These are phyloP conservation scores for Palythoa caribaeorum DNA, from an alignment of 92 coral and sea anemone genomes.

Conservation along the genomic window DNA sequence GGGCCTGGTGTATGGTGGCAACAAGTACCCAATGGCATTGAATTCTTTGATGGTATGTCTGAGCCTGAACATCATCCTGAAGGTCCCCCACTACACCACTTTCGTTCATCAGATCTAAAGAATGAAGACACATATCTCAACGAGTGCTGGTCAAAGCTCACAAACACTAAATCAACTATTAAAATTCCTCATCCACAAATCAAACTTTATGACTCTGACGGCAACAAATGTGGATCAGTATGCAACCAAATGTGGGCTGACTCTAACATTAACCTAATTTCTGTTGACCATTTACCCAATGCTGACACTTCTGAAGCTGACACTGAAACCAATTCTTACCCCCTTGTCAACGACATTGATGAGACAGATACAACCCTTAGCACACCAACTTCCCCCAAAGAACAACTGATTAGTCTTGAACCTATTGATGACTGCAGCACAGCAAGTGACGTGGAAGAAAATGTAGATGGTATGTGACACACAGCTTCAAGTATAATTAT, in stretches of 20 bases:
- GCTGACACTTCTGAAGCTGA: constrained; percentile 24
- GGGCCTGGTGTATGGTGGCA: constrained; percentile 58
- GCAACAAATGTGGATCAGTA: constrained; percentile 3
- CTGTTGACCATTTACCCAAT: neutral
- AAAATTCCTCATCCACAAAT: constrained; percentile 37
- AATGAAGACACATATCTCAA: constrained; percentile 40
- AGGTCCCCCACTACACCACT: constrained; percentile 55
- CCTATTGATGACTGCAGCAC: neutral
- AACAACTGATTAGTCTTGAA: constrained; percentile 15
- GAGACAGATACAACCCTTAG: neutral
- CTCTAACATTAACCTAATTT: neutral
- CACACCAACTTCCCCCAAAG: neutral
- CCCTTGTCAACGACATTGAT: neutral
- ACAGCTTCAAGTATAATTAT: neutral
- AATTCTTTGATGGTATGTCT: constrained; percentile 40
- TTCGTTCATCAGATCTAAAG: constrained; percentile 43
- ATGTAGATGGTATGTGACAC: neutral
- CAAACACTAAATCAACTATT: neutral
- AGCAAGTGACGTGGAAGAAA: constrained; percentile 7
- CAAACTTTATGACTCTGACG: constrained; percentile 26
- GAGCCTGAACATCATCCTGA: constrained; percentile 29
- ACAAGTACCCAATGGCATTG: constrained; percentile 21
- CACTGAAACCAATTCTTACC: neutral
- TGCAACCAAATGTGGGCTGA: constrained; percentile 28
- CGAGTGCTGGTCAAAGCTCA: constrained; percentile 30